Evolutionary conservation across 1,140 invertebrate genomes (phyloP).

Genomic region (Sipha flava): DNA sequence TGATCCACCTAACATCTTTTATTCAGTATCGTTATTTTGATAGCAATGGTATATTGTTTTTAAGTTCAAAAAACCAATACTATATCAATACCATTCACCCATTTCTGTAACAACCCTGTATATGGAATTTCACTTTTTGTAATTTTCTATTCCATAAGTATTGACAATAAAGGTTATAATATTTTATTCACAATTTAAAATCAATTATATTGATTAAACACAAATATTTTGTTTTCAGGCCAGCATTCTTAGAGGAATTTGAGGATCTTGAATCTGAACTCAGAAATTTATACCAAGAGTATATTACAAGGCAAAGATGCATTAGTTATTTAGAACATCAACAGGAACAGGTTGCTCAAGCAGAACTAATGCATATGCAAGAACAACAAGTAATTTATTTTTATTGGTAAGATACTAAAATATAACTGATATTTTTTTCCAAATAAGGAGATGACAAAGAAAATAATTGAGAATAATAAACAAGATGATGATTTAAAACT

Average conservation of each 20-base stretch:
- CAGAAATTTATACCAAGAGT: slow-evolving; percentile 74
- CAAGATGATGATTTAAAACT: slow-evolving; percentile 18
- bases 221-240: slow-evolving; percentile 52
- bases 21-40: too few relatives aligned
- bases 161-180: too few relatives aligned
- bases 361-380: slow-evolving; percentile 2
- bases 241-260: slow-evolving; percentile 95
- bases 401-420: neutral
- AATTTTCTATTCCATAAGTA: too few relatives aligned
- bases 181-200: too few relatives aligned
- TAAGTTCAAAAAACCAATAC: too few relatives aligned
- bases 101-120: too few relatives aligned
- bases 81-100: too few relatives aligned
- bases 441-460: neutral
- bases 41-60: too few relatives aligned
- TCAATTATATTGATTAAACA: too few relatives aligned
- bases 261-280: slow-evolving; percentile 82
- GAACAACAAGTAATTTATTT: slow-evolving; percentile 17
- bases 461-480: slow-evolving; percentile 18
- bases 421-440: neutral
- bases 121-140: too few relatives aligned
- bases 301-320: slow-evolving; percentile 78
- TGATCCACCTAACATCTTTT: too few relatives aligned
- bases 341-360: slow-evolving; percentile 48
- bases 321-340: slow-evolving; percentile 72